Conservation (phyloP, 1,140 invertebrate genomes). For the Polyergus mexicanus region DNA sequence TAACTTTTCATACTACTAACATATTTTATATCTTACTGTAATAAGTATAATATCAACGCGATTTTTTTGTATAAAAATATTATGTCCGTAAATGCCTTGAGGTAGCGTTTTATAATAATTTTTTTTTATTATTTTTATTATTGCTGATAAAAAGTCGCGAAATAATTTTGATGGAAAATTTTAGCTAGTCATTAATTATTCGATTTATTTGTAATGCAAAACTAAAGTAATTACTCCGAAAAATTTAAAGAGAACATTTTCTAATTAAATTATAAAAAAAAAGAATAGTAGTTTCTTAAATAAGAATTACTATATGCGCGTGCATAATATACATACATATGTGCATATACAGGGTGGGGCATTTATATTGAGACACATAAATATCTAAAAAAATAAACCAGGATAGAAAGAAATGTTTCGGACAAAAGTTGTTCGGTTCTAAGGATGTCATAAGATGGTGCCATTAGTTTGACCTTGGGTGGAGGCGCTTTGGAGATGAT, state of each 20-base stretch:
- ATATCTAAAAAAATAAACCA: no score
- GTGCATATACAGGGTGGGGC: no score
- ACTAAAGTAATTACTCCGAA: not conserved
- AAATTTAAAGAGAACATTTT: not conserved
- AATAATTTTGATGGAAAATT: not conserved
- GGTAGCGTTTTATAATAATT: not conserved
- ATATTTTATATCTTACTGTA: not conserved
- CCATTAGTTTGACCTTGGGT: no score
- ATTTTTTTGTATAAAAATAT: not conserved
- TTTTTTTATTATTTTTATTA: no score
- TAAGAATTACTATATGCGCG: not conserved
- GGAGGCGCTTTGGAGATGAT: no score
- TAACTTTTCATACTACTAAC: not conserved
- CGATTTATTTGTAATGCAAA: not conserved
- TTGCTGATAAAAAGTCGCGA: no score
- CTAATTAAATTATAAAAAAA: not conserved
- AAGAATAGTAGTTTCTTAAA: not conserved
- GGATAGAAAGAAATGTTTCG: no score
- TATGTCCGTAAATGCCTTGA: no score
- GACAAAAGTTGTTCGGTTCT: no score
- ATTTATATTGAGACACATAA: no score
- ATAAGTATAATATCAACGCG: not conserved
- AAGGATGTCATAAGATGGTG: no score
- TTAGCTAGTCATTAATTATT: not conserved
- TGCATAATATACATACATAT: not conserved